Evolutionary conservation across 1,140 invertebrate genomes (phyloP), one percentile per base, ranked within the genome.

Genomic region (Orchesella cincta): DNA sequence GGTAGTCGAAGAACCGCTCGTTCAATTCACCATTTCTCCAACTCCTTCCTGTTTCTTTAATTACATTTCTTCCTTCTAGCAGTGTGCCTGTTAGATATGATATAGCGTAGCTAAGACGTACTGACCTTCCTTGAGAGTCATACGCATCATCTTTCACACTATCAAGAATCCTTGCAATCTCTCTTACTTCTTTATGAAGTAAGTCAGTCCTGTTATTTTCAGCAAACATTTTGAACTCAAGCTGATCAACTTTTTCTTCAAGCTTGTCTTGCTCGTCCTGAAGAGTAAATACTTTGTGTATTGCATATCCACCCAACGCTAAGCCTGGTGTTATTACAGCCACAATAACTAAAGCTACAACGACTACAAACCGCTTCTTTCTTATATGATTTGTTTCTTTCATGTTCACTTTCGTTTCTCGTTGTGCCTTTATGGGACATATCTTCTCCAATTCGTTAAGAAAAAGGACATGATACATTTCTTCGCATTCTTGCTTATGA

Each of bases 381-480:
- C 34, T 28, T n/a, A n/a, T n/a, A n/a, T n/a, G n/a, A n/a, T n/a
- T n/a, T n/a, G n/a, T n/a, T 73, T 14, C 14, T 31, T 36, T n/a
- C n/a, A 20, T 12, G 35, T 28, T 20, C 36, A 23, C 5, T 28
- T 33, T 28, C 5, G 36, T 14, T 35, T 36, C 3, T 67, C 33
- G 62, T 67, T n/a, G 54, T 62, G 3, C 5, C 23, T 28, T 26
- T 62, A 26, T 23, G 1, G 79, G 77, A 52, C 79, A 80, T 2
- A 80, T 74, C 46, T 70, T 71, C 52, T 76, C 75, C 23, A 80
- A 29, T 57, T 78, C 73, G 0, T 62, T 33, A 5, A 78, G 51
- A 75, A 80, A 80, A 0, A 78, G 18, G 12, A 54, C 28, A 0
- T 76, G 33, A 39, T 80, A 80, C 0, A 28, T 3, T 39, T 74